Evolutionary conservation across 2,888 invertebrate genomes (phyloP).

Genomic region (Cheilosia variabilis): DNA sequence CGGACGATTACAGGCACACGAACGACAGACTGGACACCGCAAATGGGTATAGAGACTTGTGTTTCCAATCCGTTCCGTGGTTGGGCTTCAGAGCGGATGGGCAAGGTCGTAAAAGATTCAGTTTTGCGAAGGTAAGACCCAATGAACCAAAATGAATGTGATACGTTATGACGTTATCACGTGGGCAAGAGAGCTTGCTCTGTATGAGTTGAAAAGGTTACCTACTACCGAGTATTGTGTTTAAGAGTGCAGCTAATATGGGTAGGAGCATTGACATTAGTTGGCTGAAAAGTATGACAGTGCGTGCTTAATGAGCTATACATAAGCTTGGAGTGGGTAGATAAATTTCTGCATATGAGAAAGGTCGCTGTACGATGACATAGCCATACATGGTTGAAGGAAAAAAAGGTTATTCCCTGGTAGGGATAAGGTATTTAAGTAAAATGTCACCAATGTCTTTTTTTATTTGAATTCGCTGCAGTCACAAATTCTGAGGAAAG

Average conservation of each 20-base stretch:
- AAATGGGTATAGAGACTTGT: neutral
- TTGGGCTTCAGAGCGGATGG: neutral
- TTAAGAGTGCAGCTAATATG: neutral
- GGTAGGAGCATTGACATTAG: neutral
- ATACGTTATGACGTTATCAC: slow-evolving; percentile 40
- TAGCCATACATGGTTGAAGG: too few species aligned
- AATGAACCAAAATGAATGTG: slow-evolving; percentile 36
- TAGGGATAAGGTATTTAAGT: too few species aligned
- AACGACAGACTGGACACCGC: neutral
- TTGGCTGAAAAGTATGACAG: neutral
- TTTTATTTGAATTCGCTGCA: too few species aligned
- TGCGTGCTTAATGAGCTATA: too few species aligned
- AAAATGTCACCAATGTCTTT: too few species aligned
- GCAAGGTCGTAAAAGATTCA: slow-evolving; percentile 16
- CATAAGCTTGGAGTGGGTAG: too few species aligned
- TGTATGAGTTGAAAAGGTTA: slow-evolving; percentile 45
- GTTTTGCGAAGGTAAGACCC: slow-evolving; percentile 27
- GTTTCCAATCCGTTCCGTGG: neutral
- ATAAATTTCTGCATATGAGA: too few species aligned
- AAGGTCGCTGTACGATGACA: too few species aligned
- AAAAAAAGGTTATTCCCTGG: too few species aligned
- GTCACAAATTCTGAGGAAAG: too few species aligned
- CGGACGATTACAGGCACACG: neutral
- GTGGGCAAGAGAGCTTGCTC: slow-evolving; percentile 4
- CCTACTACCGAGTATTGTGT: neutral